phyloP scores from a whole-genome alignment of 2,797 vertebrate genomes.

The Siniperca scherzeri region DNA sequence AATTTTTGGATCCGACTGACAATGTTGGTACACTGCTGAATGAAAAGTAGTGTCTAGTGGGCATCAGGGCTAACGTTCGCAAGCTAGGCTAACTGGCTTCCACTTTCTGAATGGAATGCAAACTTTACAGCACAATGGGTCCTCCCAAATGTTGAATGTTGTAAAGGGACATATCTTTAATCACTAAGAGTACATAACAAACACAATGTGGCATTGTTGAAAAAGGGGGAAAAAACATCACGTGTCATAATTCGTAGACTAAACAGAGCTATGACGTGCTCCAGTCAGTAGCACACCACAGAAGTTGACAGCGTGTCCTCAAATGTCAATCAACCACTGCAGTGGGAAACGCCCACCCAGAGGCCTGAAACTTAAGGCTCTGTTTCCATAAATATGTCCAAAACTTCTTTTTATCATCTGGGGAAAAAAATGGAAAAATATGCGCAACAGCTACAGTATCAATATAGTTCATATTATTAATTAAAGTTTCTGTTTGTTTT shows the following conservation, averaged over 20 bases:
- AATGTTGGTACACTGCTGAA: neutral
- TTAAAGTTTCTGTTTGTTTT: neutral
- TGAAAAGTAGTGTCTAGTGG: neutral
- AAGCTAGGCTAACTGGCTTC: neutral
- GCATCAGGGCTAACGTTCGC: neutral
- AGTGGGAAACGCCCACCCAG: too few relatives aligned
- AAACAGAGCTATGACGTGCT: neutral
- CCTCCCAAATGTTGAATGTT: neutral
- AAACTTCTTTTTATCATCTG: neutral
- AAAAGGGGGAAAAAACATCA: too few relatives aligned
- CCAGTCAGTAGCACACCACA: neutral
- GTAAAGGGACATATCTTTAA: neutral
- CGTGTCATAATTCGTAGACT: too few relatives aligned
- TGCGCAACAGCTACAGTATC: neutral
- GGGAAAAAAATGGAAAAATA: neutral
- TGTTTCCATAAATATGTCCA: neutral
- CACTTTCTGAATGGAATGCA: neutral
- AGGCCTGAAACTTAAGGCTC: too few relatives aligned
- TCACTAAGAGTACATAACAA: too few relatives aligned
- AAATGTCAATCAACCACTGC: too few relatives aligned
- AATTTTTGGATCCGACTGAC: neutral
- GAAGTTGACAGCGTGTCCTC: neutral
- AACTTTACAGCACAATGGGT: neutral
- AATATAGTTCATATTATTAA: neutral
- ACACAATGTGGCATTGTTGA: neutral